Evolutionary conservation across 2,888 invertebrate genomes (phyloP), one percentile per base, ranked within the genome.

Genomic region (Rosalia funebris): DNA sequence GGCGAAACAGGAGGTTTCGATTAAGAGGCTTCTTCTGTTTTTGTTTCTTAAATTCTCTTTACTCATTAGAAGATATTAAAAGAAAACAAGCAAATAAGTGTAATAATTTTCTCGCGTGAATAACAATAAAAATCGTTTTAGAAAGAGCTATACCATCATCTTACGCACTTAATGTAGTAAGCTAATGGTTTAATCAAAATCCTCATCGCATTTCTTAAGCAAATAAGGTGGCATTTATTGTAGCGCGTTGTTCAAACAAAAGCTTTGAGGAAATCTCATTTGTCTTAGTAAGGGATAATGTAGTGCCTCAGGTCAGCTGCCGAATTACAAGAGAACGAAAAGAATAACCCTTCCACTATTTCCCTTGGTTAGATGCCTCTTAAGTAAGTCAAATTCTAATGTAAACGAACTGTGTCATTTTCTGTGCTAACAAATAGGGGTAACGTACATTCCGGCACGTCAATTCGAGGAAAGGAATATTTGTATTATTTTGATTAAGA

Each of bases 281-380:
- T 36, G 34, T 12, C 10, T 32, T 16, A 48, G 48, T n/a, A 4
- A 14, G 15, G 32, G 1, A 32, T 48, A 48, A 48, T 48, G 36
- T 48, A 48, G 32, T 34, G 48, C 36, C 34, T 16, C 14, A 48
- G 48, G 34, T 44, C 44, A 16, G 16, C 17, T 34, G 31, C 48
- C 14, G 16, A 48, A 48, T 48, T 32, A 48, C 48, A 15, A 41
- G 16, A n/a, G 12, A 7, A 10, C 34, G 9, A 48, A 12, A 16
- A 16, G 32, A 48, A 48, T 25, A 48, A 34, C 48, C 36, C 48
- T 31, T 17, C 25, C 19, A 34, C 45, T 25, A 25, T 44, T 44
- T 37, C 37, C 37, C 15, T 41, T 41, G 14, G 39, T 41, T 41
- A 41, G 39, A 15, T 41, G 7, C 10, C 9, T 41, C 39, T 41